These are phyloP conservation scores for Teleopsis dalmanni DNA, from an alignment of 1,140 invertebrate species.

Conservation along the genomic window DNA sequence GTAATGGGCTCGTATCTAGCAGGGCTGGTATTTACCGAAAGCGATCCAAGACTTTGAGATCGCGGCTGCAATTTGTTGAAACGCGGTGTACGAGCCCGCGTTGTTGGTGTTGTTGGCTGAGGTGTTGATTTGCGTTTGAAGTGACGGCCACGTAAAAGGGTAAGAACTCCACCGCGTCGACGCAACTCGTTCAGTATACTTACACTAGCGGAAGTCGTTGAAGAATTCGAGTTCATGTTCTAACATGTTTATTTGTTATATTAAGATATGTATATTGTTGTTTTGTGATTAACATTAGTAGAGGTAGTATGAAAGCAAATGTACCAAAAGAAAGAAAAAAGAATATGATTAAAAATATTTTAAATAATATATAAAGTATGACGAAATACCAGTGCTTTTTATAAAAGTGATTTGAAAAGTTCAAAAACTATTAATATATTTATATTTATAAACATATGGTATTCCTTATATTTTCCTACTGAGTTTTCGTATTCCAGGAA, in stretches of 20 bases:
- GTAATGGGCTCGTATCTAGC: conserved; percentile 36
- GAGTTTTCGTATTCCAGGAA: too few species aligned
- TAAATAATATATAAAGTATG: too few species aligned
- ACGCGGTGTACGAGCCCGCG: conserved; percentile 22
- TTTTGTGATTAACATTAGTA: too few species aligned
- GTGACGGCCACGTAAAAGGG: conserved; percentile 32
- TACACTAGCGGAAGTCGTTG: conserved; percentile 32
- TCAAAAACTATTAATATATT: too few species aligned
- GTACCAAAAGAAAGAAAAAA: too few species aligned
- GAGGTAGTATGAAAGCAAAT: too few species aligned
- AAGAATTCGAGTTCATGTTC: conserved; percentile 19
- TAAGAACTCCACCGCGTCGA: conserved; percentile 36
- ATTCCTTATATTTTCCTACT: too few species aligned
- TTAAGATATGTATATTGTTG: background rate
- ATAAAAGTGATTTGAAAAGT: too few species aligned
- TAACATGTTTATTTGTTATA: background rate
- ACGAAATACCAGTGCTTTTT: too few species aligned
- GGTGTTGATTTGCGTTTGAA: conserved; percentile 40
- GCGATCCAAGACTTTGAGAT: conserved; percentile 39
- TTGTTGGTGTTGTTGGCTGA: conserved; percentile 32
- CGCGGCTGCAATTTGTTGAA: conserved; percentile 34
- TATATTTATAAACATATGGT: too few species aligned
- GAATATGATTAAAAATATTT: too few species aligned
- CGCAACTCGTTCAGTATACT: conserved; percentile 38
- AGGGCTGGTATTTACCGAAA: conserved; percentile 42